Conservation (phyloP, 2,888 invertebrate genomes). For the Apodemia duryi region DNA sequence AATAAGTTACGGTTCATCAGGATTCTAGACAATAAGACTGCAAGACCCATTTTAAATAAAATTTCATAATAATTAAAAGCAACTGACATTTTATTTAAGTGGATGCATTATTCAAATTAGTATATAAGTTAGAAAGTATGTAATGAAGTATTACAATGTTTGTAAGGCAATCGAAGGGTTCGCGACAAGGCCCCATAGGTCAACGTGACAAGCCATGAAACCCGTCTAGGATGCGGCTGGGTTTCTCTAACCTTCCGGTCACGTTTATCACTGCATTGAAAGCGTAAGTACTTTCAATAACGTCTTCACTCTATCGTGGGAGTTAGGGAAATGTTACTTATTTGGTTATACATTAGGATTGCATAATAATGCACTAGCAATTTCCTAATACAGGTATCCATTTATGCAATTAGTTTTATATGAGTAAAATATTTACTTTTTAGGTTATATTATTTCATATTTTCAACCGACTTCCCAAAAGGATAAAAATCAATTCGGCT, state of each 20-base stretch:
- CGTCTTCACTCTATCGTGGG: not conserved
- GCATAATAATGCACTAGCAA: no score
- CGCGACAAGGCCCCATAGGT: conserved; percentile 20
- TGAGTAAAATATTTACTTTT: no score
- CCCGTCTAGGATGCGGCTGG: conserved; percentile 1
- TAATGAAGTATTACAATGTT: not conserved
- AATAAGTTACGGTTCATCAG: no score
- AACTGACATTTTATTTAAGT: no score
- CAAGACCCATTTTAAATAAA: not conserved
- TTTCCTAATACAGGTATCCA: no score
- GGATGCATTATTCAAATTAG: not conserved
- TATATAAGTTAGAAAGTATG: conserved; percentile 5
- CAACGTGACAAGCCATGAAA: not conserved
- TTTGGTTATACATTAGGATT: no score
- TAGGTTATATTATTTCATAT: no score
- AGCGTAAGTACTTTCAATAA: conserved; percentile 8
- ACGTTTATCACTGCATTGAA: conserved; percentile 10
- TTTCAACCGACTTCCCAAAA: no score
- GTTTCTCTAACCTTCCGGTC: conserved; percentile 14
- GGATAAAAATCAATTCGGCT: no score
- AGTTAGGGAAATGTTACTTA: not conserved
- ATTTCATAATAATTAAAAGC: no score
- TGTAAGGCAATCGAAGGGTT: conserved; percentile 18
- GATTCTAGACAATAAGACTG: no score
- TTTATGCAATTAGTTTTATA: no score